Evolutionary conservation across 1,140 invertebrate genomes (phyloP), one percentile per base, ranked within the genome.

Genomic region (Drosophila leontia): DNA sequence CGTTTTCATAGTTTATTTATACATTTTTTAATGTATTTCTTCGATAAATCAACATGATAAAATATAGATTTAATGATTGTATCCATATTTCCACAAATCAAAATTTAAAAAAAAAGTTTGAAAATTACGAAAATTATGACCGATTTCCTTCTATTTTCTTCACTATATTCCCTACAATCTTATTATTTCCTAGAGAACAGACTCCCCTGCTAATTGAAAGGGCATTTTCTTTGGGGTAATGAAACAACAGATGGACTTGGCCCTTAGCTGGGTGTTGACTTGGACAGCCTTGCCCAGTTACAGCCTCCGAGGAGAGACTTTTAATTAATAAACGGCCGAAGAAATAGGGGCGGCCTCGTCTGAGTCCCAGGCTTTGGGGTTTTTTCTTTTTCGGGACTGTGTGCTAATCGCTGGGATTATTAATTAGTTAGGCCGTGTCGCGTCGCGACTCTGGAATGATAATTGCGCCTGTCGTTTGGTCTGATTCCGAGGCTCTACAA

Each of bases 371-470:
- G 53, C 41, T 32, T 29, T 47, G 37, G 47, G 15, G 15, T 9
- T 17, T 17, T 39, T 39, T 39, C 4, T 45, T 53, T 64, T 76
- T 68, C 23, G 59, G 50, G 62, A 35, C 58, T 58, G 64, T 50
- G 75, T 50, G 75, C 84, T 91, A 84, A 91, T 91, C 83, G 83
- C 60, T 55, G 80, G 80, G 83, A 91, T 91, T 91, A 91, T 91
- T 91, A 91, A 91, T 91, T 91, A 91, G 81, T 23, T 70, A 50
- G 51, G 51, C 75, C 60, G 55, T 76, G 60, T 61, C 70, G 84
- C 79, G 65, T 68, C 74, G 76, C 79, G 63, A 65, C 77, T 83
- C 56, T 82, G 88, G 87, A 87, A 91, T 91, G 87, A 91, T 91
- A 91, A 91, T 91, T 91, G 84, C 83, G 84, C 62, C 81, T 81